A percentile compares a stretch with the other conserved stretches of the same genome.
Evolutionary conservation across 2,113 vertebrate species (phyloP).

Genomic region (Columba livia): DNA sequence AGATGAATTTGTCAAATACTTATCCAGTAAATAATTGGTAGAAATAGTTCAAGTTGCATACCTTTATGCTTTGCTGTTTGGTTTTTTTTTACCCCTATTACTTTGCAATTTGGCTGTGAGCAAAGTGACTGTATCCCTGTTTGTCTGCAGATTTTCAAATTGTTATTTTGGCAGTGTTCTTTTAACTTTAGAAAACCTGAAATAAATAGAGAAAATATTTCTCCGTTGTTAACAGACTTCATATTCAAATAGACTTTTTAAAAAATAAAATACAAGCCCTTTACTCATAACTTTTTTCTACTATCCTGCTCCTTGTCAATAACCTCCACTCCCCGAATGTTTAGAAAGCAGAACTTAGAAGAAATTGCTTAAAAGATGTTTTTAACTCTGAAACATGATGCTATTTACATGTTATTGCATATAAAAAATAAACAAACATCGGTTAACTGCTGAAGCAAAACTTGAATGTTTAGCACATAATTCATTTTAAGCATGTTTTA

Average conservation of each 20-base stretch:
- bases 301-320: not conserved
- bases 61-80: not conserved
- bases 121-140: not conserved
- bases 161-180: slow-evolving; percentile 25
- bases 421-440: not conserved
- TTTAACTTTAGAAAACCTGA: slow-evolving; percentile 21
- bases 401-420: not conserved
- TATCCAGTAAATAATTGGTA: not conserved
- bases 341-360: not conserved
- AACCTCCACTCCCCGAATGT: not conserved
- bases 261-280: not conserved
- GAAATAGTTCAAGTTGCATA: not conserved
- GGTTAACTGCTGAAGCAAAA: not conserved
- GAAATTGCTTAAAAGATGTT: not conserved
- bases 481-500: not conserved
- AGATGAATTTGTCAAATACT: not conserved
- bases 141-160: slow-evolving; percentile 22
- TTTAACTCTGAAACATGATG: not conserved
- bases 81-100: not conserved
- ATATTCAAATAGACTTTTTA: not conserved
- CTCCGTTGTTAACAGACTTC: not conserved
- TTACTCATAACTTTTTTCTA: not conserved
- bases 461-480: not conserved
- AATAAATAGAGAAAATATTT: not conserved
- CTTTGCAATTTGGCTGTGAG: not conserved